Conservation (phyloP, 2,888 invertebrate genomes). For the Hipparchia semele region DNA sequence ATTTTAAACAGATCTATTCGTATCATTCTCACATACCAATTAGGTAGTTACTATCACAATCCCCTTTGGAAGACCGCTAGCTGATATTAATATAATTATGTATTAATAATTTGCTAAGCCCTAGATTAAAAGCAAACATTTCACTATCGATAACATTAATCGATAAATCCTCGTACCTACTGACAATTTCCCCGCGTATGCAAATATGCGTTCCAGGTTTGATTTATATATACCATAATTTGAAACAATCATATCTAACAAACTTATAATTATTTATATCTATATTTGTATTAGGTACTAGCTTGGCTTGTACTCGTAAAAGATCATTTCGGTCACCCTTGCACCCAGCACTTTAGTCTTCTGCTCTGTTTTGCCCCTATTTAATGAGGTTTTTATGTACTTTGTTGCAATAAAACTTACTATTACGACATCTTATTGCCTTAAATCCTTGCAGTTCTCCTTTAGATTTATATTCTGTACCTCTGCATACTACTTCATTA, state of each 20-base stretch:
- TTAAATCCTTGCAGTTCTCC: too few relatives aligned
- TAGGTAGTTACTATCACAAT: not conserved
- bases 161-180: not conserved
- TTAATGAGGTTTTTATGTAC: too few relatives aligned
- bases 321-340: too few relatives aligned
- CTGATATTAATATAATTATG: not conserved
- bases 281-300: too few relatives aligned
- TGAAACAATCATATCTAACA: not conserved
- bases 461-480: too few relatives aligned
- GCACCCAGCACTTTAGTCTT: too few relatives aligned
- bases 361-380: too few relatives aligned
- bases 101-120: not conserved
- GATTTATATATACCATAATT: not conserved
- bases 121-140: slow-evolving; percentile 1
- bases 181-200: not conserved
- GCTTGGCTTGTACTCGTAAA: too few relatives aligned
- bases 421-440: too few relatives aligned
- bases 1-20: not conserved
- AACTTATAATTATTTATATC: too few relatives aligned
- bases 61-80: not conserved
- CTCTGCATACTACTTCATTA: too few relatives aligned
- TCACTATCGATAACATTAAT: not conserved
- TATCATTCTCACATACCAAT: slow-evolving; percentile 10
- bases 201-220: not conserved
- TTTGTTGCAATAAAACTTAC: too few relatives aligned